Evolutionary conservation across 1,140 invertebrate genomes (phyloP).

Genomic region (Drosophila melanogaster): Release_6_plus_ISO1_MT NC_004354.4:16603001-16603500

Average conservation of each 20-base stretch:
- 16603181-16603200: conserved; percentile 87
- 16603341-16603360: conserved; percentile 86
- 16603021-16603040: conserved; percentile 9
- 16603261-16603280: background rate
- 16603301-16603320: background rate
- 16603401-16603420: conserved; percentile 87
- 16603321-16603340: conserved; percentile 87
- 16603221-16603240: conserved; percentile 88
- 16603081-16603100: conserved; percentile 22
- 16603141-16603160: conserved; percentile 16
- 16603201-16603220: conserved; percentile 86
- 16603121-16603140: background rate
- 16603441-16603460: conserved; percentile 3
- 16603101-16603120: background rate
- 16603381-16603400: conserved; percentile 86
- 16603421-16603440: conserved; percentile 19
- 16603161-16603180: conserved; percentile 87
- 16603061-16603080: conserved; percentile 2
- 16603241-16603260: conserved; percentile 17
- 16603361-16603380: conserved; percentile 88
- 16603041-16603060: background rate
- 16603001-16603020: conserved; percentile 17
- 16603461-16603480: background rate
- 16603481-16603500: conserved; percentile 87
- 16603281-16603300: background rate